Conservation (phyloP, 2,797 vertebrate species). For the Acanthurus lineatus region DNA sequence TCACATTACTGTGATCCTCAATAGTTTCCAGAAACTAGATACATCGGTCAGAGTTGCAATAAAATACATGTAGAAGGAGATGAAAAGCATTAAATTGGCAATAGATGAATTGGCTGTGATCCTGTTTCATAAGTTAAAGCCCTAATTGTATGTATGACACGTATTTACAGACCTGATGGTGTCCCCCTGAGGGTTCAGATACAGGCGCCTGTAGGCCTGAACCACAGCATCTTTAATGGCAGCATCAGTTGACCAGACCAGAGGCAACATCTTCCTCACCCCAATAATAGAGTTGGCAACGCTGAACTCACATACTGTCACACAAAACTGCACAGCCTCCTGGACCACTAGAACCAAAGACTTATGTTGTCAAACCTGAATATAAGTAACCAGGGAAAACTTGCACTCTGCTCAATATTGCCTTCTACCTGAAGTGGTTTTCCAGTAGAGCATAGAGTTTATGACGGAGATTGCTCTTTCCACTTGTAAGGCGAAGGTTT, state of each 20-base stretch:
- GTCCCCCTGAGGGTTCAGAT: conserved; percentile 90
- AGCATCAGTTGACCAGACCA: conserved; percentile 95
- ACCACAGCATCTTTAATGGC: conserved; percentile 93
- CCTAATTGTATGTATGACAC: not conserved
- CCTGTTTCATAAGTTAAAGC: not conserved
- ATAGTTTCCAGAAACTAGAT: not conserved
- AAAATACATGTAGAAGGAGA: not conserved
- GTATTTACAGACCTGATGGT: conserved; percentile 79
- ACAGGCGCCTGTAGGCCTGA: conserved; percentile 93
- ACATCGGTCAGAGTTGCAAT: not conserved
- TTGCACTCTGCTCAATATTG: not conserved
- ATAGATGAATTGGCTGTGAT: not conserved
- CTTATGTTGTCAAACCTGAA: not conserved
- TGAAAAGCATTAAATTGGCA: not conserved
- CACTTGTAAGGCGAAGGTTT: conserved; percentile 92
- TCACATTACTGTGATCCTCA: conserved; percentile 1
- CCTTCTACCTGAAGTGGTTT: conserved; percentile 89
- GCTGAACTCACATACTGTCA: conserved; percentile 92
- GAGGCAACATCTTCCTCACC: conserved; percentile 94
- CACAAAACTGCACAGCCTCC: conserved; percentile 97
- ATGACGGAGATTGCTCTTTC: conserved; percentile 91
- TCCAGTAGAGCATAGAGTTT: conserved; percentile 94
- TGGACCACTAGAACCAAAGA: conserved; percentile 91
- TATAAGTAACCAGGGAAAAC: not conserved
- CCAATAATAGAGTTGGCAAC: conserved; percentile 92